Percentiles rank a stretch among this genome's conserved stretches.
Conservation (phyloP, 2,888 invertebrate genomes). For the Lottia gigantea region DNA sequence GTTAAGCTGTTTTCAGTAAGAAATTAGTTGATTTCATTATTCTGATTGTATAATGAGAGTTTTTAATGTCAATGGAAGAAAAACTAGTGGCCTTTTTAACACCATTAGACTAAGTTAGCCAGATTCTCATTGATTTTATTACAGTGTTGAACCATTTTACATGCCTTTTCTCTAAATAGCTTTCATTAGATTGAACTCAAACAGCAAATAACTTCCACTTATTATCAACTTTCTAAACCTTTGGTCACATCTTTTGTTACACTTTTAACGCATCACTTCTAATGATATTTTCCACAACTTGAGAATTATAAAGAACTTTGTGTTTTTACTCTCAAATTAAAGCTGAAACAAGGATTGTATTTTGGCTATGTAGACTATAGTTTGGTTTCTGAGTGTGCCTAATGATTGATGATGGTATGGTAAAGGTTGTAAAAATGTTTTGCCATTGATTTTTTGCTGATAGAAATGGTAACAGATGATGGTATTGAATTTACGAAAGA, state of each 20-base stretch:
- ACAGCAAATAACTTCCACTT: constrained; percentile 4
- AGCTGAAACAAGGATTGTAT: neutral
- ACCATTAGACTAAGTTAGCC: constrained; percentile 2
- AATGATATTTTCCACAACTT: neutral
- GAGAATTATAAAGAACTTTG: neutral
- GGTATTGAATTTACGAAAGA: neutral
- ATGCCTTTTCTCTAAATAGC: neutral
- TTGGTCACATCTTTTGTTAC: neutral
- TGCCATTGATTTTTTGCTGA: neutral
- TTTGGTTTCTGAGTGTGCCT: too few relatives aligned
- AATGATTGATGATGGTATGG: too few relatives aligned
- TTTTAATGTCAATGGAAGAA: neutral
- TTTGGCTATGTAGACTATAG: neutral
- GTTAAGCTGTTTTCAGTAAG: neutral
- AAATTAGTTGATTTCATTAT: constrained; percentile 1
- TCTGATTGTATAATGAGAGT: neutral
- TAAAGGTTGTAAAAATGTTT: too few relatives aligned
- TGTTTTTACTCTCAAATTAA: neutral
- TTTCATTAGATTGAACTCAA: neutral
- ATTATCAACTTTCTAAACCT: neutral
- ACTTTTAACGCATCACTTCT: neutral
- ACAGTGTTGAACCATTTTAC: neutral
- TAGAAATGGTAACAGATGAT: neutral
- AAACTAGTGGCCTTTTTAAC: neutral
- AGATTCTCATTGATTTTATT: constrained; percentile 1